Conservation (phyloP, 2,888 invertebrate genomes). For the Pterostichus madidus region DNA sequence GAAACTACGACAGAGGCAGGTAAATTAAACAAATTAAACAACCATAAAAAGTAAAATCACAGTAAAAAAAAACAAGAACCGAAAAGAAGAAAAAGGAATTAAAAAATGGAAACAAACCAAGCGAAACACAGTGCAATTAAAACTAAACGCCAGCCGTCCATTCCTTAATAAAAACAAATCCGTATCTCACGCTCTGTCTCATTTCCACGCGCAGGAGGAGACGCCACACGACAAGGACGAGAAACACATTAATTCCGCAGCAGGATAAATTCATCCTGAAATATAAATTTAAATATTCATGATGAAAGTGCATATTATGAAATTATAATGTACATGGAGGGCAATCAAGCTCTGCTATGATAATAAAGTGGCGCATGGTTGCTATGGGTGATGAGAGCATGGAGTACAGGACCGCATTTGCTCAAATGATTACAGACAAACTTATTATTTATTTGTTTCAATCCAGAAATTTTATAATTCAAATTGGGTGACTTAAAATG, state of each 20-base stretch:
- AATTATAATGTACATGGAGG: constrained; percentile 71
- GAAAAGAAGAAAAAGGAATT: constrained; percentile 22
- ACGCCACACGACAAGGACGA: constrained; percentile 47
- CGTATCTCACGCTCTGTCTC: constrained; percentile 25
- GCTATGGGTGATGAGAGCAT: constrained; percentile 49
- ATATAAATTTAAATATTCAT: constrained; percentile 71
- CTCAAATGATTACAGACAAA: constrained; percentile 8
- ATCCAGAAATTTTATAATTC: no score
- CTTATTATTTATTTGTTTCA: no score
- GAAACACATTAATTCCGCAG: constrained; percentile 64
- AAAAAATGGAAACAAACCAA: constrained; percentile 27
- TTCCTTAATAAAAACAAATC: constrained; percentile 66
- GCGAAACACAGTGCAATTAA: constrained; percentile 59
- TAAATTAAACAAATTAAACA: background rate
- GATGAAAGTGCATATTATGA: constrained; percentile 71
- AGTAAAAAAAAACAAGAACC: constrained; percentile 30
- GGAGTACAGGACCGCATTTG: constrained; percentile 13
- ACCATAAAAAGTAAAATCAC: constrained; percentile 28
- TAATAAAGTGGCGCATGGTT: constrained; percentile 71
- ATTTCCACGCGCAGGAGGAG: background rate
- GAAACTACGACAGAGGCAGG: background rate
- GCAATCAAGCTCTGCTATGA: constrained; percentile 70
- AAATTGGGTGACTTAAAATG: no score
- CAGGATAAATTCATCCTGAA: constrained; percentile 65
- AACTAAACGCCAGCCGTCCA: constrained; percentile 58